Conservation (phyloP, 1,140 invertebrate genomes). For the Heliconius hermathena region DNA sequence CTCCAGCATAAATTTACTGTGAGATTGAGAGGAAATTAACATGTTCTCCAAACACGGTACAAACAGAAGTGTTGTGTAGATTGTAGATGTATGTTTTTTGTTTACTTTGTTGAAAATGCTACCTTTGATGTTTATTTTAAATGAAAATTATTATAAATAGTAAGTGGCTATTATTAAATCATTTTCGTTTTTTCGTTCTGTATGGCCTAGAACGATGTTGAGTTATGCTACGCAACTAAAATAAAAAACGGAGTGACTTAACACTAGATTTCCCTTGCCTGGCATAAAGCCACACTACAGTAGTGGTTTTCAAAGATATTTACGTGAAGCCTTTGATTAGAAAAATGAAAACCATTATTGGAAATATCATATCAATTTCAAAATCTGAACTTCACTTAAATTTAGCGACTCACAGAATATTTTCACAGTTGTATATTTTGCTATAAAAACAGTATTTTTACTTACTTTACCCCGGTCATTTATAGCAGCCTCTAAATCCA, state of each 20-base stretch:
- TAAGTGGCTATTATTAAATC: too few species aligned
- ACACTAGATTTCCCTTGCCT: too few species aligned
- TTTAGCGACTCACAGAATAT: neutral
- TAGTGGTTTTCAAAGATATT: too few species aligned
- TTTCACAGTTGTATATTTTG: neutral
- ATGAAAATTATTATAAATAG: too few species aligned
- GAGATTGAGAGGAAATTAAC: neutral
- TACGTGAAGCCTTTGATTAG: too few species aligned
- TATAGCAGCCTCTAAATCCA: constrained; percentile 15
- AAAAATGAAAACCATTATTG: neutral
- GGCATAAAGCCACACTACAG: too few species aligned
- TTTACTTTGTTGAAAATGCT: neutral
- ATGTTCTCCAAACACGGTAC: neutral
- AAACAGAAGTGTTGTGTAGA: neutral
- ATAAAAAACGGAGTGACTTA: too few species aligned
- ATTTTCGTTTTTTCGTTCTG: too few species aligned
- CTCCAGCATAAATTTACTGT: neutral
- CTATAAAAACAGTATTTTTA: constrained; percentile 8
- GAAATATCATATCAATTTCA: neutral
- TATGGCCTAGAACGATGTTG: too few species aligned
- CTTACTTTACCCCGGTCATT: constrained; percentile 14
- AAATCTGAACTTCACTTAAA: neutral
- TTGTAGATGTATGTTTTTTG: neutral
- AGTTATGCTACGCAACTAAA: too few species aligned
- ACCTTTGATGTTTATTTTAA: too few species aligned